Evolutionary conservation across 2,888 invertebrate species (phyloP), one percentile per base, ranked within the genome.

Genomic region (Barypeithes pellucidus): DNA sequence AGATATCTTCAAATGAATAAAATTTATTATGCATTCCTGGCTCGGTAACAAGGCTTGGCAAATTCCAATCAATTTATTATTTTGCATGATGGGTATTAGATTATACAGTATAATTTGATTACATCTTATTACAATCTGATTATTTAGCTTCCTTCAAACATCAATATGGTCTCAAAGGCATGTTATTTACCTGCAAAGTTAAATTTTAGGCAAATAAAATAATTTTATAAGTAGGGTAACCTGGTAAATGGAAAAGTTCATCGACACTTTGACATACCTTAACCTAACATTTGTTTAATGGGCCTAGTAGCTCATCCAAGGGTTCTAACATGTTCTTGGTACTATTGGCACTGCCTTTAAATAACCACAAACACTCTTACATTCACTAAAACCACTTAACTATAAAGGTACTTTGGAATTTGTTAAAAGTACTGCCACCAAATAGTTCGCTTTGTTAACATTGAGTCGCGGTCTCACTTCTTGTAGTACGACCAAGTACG

Each of bases 251-350:
- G 63, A 72, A 78, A 80, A 83, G 84, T 83, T 84, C 84, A 82
- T 80, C 83, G 84, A 84, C 84, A 83, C 82, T 82, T 83, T 83
- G 82, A 84, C 83, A 81, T 83, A 82, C 81, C 82, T 80, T 80
- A 80, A 81, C 80, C 80, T 79, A 79, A 78, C 77, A 79, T 79
- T 79, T 79, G 77, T 68, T 75, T 73, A 76, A 70, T 73, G 69
- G 69, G 50, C 69, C 52, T 69, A 61, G 59, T 45, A 65, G 29
- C 43, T 63, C 50, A 59, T 66, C 67, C 50, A 57, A 66, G 60
- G 61, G 62, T 50, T 75, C 73, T 59, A 69, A 66, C 72, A 67
- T 61, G 54, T 67, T 65, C 50, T 41, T 70, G 24, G 18, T 4
- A 24, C 59, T 54, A 24, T 60, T 5, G 20, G 66, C 22, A 66